Evolutionary conservation across 2,888 invertebrate genomes (phyloP), one percentile per base, ranked within the genome.

Genomic region (Bibio marci): DNA sequence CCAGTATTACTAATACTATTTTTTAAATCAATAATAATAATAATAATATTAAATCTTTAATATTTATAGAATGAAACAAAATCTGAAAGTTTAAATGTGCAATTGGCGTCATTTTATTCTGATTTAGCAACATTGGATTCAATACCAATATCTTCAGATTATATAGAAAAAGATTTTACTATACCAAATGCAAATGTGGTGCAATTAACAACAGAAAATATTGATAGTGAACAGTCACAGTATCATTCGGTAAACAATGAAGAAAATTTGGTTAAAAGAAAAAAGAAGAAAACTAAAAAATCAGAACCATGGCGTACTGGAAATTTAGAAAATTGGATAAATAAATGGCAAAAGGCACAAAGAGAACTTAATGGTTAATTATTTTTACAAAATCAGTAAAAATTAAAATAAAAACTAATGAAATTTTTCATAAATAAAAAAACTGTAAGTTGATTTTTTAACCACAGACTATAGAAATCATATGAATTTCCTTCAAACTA

Each of bases 321-420:
- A 22, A 33, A 38, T 28, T 32, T 38, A 10, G 33, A 38, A 27
- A 41, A 22, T 14, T 37, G 35, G 40, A 41, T 41, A 12, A 37
- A 36, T 39, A 78, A 78, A 49, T 79, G 79, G 79, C 74, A 77
- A 55, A 72, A 71, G 50, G 73, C 75, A 32, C 75, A 77, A 53
- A 66, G 69, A 45, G 67, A 70, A 47, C 56, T 52, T 7, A 37
- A 36, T 36, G 40, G 40, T 22, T 40, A 36, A 32, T n/a, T n/a
- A n/a, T n/a, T n/a, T n/a, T n/a, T n/a, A n/a, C n/a, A n/a, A n/a
- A n/a, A n/a, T n/a, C n/a, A n/a, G n/a, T n/a, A n/a, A n/a, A n/a
- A n/a, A n/a, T n/a, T n/a, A n/a, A n/a, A n/a, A n/a, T n/a, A n/a
- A n/a, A n/a, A n/a, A n/a, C n/a, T n/a, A n/a, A n/a, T n/a, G n/a